Conservation (phyloP, 1,140 invertebrate species). For the Euglossa dilemma region DNA sequence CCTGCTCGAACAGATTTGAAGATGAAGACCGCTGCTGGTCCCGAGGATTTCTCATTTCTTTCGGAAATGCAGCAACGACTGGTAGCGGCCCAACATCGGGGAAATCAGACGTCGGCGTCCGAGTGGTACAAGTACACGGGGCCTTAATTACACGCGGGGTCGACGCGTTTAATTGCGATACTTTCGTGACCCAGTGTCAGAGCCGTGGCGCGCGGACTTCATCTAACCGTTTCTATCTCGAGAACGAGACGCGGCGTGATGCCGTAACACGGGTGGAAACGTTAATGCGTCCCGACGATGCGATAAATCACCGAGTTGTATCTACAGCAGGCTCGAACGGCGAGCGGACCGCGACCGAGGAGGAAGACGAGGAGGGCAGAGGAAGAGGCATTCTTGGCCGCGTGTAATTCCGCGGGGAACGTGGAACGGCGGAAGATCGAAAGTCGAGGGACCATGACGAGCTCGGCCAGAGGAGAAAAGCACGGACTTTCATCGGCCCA, state of each 20-base stretch:
- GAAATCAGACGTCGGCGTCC: neutral
- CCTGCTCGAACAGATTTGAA: too few relatives aligned
- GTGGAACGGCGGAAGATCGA: conserved; percentile 19
- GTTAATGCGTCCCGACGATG: conserved; percentile 45
- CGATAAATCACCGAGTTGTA: conserved; percentile 41
- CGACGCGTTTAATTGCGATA: neutral
- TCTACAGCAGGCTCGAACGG: conserved; percentile 16
- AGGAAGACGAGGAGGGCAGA: conserved; percentile 21
- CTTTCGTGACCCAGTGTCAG: conserved; percentile 31
- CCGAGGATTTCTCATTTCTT: too few relatives aligned
- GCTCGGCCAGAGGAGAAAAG: conserved; percentile 8
- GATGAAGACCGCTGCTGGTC: too few relatives aligned
- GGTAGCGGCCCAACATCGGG: neutral
- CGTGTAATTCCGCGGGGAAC: conserved; percentile 16
- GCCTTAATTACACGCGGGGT: neutral
- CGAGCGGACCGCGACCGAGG: neutral
- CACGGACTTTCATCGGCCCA: conserved; percentile 27
- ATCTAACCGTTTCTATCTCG: conserved; percentile 8
- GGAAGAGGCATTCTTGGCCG: conserved; percentile 14
- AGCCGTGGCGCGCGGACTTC: neutral
- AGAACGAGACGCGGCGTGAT: neutral
- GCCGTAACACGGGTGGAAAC: conserved; percentile 48
- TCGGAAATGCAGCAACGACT: neutral
- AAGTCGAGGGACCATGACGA: conserved; percentile 34
- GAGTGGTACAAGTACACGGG: neutral